A percentile compares a stretch with the other conserved stretches of the same genome.
These are phyloP conservation scores for Empis livida DNA, from an alignment of 2,888 invertebrate species.

Conservation along the genomic window DNA sequence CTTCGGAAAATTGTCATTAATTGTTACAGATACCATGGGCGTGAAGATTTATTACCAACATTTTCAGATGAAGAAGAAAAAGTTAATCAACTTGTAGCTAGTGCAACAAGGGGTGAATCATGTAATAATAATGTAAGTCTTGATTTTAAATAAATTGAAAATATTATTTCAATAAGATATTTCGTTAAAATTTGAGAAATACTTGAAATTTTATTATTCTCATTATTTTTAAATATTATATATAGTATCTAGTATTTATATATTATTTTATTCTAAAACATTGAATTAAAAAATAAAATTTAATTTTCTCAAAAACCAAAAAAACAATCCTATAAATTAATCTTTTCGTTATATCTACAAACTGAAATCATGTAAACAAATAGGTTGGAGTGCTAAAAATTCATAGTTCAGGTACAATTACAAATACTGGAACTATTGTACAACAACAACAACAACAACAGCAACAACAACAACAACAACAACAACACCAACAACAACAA, in stretches of 20 bases:
- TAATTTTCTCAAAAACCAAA: not conserved
- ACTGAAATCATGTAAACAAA: slow-evolving; percentile 2
- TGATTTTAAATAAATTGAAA: not conserved
- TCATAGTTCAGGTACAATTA: slow-evolving; percentile 33
- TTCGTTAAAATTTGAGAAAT: too few relatives aligned
- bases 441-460: slow-evolving; percentile 6
- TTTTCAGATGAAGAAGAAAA: slow-evolving; percentile 88
- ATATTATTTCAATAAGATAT: too few relatives aligned
- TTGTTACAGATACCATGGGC: slow-evolving; percentile 95
- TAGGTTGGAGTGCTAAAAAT: slow-evolving; percentile 36
- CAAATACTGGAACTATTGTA: slow-evolving; percentile 21
- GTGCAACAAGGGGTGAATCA: slow-evolving; percentile 15
- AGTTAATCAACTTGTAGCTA: slow-evolving; percentile 45
- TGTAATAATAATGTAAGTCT: slow-evolving; percentile 19
- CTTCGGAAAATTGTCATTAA: slow-evolving; percentile 92
- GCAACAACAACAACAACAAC: slow-evolving; percentile 9
- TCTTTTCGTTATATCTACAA: too few relatives aligned
- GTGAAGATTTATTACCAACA: slow-evolving; percentile 88
- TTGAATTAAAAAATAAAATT: not conserved
- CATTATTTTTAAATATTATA: too few relatives aligned
- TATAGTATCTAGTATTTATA: too few relatives aligned
- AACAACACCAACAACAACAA: slow-evolving; percentile 11
- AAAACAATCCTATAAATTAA: not conserved
- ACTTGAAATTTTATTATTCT: too few relatives aligned
- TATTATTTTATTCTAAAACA: too few relatives aligned